Percentiles rank a stretch among this genome's conserved stretches.
phyloP scores from a whole-genome alignment of 2,113 vertebrate genomes.

The Herpetotheres cachinnans region DNA sequence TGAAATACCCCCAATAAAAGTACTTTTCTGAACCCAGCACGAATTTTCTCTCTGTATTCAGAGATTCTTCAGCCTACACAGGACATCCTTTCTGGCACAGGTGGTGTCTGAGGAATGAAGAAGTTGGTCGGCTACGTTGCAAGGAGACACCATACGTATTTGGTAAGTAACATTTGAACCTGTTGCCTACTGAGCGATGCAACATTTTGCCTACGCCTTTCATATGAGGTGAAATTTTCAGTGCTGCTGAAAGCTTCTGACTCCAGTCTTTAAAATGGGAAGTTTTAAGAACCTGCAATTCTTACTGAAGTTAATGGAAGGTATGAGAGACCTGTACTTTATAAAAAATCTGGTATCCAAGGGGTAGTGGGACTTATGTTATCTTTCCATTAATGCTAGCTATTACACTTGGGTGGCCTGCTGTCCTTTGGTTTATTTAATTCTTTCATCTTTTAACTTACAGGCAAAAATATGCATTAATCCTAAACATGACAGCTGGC shows the following conservation, averaged over 20 bases:
- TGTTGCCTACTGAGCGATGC: neutral
- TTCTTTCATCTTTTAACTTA: conserved; percentile 12
- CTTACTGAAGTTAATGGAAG: neutral
- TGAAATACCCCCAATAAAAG: neutral
- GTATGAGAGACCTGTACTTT: neutral
- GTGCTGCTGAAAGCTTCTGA: neutral
- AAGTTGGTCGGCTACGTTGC: neutral
- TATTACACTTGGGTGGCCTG: neutral
- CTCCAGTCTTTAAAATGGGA: neutral
- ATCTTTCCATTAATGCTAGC: neutral
- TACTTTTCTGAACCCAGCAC: neutral
- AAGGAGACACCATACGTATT: neutral
- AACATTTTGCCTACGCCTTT: neutral
- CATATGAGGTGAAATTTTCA: neutral
- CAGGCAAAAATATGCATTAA: neutral
- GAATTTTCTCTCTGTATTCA: neutral
- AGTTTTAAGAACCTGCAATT: neutral
- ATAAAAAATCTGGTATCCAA: neutral
- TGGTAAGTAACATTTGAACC: neutral
- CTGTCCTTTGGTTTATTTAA: neutral
- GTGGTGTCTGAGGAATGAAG: neutral
- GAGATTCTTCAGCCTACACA: neutral
- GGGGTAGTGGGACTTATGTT: neutral
- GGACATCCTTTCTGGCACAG: neutral
- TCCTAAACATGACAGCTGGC: neutral